Conservation (phyloP, 2,113 vertebrate species). For the Nyctibius bracteatus region DNA sequence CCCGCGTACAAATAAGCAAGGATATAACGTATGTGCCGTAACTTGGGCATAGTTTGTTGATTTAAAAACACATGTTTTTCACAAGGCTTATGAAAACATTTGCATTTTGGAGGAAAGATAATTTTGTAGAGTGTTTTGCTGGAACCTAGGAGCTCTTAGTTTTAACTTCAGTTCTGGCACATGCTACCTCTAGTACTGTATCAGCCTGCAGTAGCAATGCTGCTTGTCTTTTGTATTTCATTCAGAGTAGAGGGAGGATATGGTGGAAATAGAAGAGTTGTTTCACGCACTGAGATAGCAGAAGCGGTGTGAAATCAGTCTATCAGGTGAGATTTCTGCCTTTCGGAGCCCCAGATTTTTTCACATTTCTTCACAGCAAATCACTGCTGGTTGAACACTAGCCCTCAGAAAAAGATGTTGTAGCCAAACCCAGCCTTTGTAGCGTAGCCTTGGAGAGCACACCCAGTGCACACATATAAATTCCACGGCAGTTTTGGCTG, state of each 20-base stretch:
- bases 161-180: neutral
- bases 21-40: rapidly evolving
- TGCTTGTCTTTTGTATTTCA: neutral
- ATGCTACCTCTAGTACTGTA: neutral
- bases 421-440: neutral
- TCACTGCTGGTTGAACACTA: neutral
- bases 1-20: neutral
- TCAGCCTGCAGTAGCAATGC: neutral
- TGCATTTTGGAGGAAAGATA: neutral
- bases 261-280: neutral
- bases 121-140: neutral
- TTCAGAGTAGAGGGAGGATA: neutral
- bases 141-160: neutral
- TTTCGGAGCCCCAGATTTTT: neutral
- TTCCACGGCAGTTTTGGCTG: neutral
- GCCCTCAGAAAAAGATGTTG: neutral
- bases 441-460: neutral
- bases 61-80: neutral
- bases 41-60: neutral
- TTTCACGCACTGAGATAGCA: neutral
- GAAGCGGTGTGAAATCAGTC: neutral
- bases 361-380: neutral
- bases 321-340: neutral
- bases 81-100: neutral
- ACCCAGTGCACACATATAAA: neutral